Evolutionary conservation across 2,888 invertebrate species (phyloP), one percentile per base, ranked within the genome.

Genomic region (Galerucella calmariensis): DNA sequence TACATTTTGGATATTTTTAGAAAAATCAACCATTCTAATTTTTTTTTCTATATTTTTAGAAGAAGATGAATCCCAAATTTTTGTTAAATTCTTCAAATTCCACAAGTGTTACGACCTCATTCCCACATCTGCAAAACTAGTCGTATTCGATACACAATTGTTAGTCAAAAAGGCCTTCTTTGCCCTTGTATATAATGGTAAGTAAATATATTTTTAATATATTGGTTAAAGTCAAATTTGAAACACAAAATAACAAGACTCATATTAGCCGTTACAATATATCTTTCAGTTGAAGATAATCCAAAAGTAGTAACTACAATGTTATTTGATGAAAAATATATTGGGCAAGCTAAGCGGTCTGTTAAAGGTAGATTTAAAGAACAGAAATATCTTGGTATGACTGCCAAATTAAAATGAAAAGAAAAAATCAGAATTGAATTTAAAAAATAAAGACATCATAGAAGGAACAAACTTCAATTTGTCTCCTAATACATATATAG

Each of bases 61-160:
- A 90, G 96, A 97, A 88, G 97, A 98, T 90, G 97, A 97, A 89
- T 96, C 96, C 86, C 96, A 97, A 90, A 97, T 98, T 86, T 97
- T 97, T 89, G 97, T 97, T 83, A 98, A 98, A 88, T 99, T 99
- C 91, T 99, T 99, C 94, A 97, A 97, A 89, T 98, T 98, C 89
- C 99, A 99, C 92, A 98, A 97, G 89, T 99, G 99, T 89, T 99
- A 99, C 90, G 99, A 99, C 91, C 92, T 99, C 88, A 98, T 99
- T 87, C 99, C 99, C 77, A 98, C 98, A 76, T 98, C 98, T 84
- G 98, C 98, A 82, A 99, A 99, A 90, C 91, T 99, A 87, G 99
- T 99, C 81, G 98, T 99, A 77, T 99, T 99, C 89, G 99, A 99
- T 90, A 99, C 99, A 63, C 96, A 98, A 88, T 92, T 99, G 77